These are phyloP conservation scores for Rhabdomys dilectus DNA, from an alignment of 2,113 vertebrate genomes.

Conservation along the genomic window DNA sequence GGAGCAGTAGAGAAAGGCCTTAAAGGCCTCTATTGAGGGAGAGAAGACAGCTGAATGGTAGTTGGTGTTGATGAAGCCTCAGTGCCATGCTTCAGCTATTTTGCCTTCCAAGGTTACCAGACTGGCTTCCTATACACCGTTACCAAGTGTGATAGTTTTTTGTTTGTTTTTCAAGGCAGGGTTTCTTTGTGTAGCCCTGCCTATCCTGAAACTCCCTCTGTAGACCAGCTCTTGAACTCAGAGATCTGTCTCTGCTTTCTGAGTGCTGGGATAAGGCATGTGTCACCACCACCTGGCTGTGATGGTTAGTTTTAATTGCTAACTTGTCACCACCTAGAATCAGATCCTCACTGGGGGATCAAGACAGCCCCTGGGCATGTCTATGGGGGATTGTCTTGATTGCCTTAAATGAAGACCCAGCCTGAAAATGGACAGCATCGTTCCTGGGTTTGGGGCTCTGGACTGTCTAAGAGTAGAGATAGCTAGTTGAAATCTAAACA, in stretches of 20 bases:
- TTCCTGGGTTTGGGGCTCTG: neutral
- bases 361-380: neutral
- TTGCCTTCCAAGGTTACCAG: neutral
- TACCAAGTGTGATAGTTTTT: neutral
- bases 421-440: neutral
- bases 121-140: neutral
- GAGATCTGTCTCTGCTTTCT: neutral
- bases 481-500: neutral
- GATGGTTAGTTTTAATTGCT: neutral
- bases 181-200: neutral
- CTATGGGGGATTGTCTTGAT: neutral
- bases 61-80: neutral
- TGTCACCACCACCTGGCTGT: neutral
- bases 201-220: neutral
- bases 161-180: neutral
- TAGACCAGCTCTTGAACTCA: neutral
- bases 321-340: neutral
- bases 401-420: neutral
- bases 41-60: neutral
- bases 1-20: neutral
- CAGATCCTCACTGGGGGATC: neutral
- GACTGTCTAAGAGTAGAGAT: neutral
- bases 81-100: neutral
- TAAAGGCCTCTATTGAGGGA: neutral
- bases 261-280: neutral